phyloP scores from a whole-genome alignment of 2,888 invertebrate species.

The Cantharis rufa region DNA sequence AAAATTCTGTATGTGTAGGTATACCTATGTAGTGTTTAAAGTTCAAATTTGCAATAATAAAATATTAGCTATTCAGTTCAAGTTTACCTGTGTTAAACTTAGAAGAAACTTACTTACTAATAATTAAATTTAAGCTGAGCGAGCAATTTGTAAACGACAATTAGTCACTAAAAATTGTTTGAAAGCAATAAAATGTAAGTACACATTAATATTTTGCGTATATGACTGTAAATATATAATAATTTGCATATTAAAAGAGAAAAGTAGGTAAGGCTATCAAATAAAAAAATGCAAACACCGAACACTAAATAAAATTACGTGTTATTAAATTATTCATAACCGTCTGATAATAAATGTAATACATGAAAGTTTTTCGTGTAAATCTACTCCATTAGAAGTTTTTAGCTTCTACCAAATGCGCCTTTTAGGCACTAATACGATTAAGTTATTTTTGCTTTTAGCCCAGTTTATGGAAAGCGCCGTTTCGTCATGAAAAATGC shows the following conservation, averaged over 20 bases:
- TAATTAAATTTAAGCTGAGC: neutral
- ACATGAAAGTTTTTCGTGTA: constrained; percentile 27
- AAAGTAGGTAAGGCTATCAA: constrained; percentile 12
- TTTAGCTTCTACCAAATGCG: constrained; percentile 26
- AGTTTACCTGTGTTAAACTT: neutral
- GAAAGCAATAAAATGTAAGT: neutral
- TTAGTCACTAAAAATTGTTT: neutral
- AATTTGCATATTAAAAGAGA: neutral
- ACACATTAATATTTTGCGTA: neutral
- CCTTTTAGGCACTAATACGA: constrained; percentile 30
- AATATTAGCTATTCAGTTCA: neutral
- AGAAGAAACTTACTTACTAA: neutral
- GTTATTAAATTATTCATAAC: constrained; percentile 27
- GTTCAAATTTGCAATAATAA: neutral
- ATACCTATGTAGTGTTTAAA: neutral
- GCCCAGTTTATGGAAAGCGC: constrained; percentile 28
- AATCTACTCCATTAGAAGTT: constrained; percentile 29
- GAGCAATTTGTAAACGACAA: neutral
- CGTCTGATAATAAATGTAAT: constrained; percentile 25
- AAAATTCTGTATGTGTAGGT: neutral
- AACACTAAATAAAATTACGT: constrained; percentile 14
- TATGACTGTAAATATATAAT: neutral
- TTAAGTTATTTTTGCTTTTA: constrained; percentile 32
- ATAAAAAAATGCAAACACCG: constrained; percentile 10
- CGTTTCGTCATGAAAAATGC: constrained; percentile 27